phyloP scores from a whole-genome alignment of 2,113 vertebrate species.

The Malurus cyaneus region DNA sequence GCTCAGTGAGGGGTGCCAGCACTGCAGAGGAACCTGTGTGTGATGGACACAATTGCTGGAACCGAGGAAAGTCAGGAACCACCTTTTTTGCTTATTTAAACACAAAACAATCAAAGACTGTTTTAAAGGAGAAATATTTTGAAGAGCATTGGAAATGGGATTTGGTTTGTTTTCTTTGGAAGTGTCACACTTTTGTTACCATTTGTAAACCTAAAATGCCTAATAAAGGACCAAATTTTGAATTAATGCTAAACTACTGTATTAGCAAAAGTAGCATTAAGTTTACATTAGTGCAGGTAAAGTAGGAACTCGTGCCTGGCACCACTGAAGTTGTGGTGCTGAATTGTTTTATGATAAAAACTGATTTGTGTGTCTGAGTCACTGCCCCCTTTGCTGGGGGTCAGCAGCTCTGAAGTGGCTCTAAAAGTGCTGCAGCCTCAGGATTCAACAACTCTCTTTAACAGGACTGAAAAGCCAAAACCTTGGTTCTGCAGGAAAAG shows the following conservation, averaged over 20 bases:
- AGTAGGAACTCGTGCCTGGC: neutral
- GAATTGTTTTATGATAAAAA: neutral
- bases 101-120: neutral
- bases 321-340: neutral
- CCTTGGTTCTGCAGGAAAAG: neutral
- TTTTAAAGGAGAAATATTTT: neutral
- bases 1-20: neutral
- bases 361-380: neutral
- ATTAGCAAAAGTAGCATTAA: neutral
- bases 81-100: neutral
- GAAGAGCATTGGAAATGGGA: neutral
- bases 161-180: neutral
- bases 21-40: neutral
- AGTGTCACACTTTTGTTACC: neutral
- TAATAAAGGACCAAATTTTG: constrained; percentile 60
- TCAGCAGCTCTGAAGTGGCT: neutral
- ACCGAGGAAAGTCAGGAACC: neutral
- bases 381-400: neutral
- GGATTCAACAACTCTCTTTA: neutral
- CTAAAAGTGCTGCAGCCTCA: neutral
- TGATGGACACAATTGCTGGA: neutral
- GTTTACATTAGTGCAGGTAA: neutral
- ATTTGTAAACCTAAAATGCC: constrained; percentile 4
- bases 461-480: neutral
- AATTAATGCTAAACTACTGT: neutral